Percentiles rank a stretch among this genome's conserved stretches.
phyloP scores from a whole-genome alignment of 2,888 invertebrate species.

The Agonum fuliginosum region DNA sequence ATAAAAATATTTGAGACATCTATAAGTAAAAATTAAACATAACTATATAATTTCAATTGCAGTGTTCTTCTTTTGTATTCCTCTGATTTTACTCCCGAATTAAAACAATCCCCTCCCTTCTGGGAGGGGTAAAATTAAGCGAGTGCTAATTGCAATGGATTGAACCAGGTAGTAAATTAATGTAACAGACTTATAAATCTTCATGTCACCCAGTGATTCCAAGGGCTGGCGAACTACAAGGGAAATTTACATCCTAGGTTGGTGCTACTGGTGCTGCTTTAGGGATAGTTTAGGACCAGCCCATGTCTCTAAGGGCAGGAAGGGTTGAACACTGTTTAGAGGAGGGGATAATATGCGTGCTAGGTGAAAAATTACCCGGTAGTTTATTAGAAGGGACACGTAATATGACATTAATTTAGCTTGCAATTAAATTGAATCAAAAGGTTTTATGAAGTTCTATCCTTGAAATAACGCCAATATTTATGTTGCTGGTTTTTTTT shows the following conservation, averaged over 20 bases:
- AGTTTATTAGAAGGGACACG: slow-evolving; percentile 6
- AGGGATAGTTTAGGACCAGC: slow-evolving; percentile 4
- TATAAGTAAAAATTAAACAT: too few species aligned
- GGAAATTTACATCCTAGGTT: slow-evolving; percentile 7
- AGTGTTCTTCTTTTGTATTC: too few species aligned
- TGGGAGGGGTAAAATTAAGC: slow-evolving; percentile 28
- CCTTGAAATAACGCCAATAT: too few species aligned
- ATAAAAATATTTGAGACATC: too few species aligned
- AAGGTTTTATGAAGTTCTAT: too few species aligned
- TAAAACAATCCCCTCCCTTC: too few species aligned
- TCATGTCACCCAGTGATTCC: slow-evolving; percentile 42
- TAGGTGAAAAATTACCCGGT: slow-evolving; percentile 20
- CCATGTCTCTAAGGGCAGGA: slow-evolving; percentile 29
- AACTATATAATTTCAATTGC: too few species aligned
- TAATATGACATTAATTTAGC: neutral
- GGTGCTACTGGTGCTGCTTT: neutral
- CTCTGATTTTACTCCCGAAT: too few species aligned
- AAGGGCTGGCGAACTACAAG: neutral
- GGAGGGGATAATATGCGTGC: slow-evolving; percentile 22
- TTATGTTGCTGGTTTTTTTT: too few species aligned
- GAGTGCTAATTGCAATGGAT: slow-evolving; percentile 49
- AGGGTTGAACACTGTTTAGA: neutral
- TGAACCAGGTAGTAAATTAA: slow-evolving; percentile 52
- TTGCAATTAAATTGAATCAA: too few species aligned
- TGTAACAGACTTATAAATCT: slow-evolving; percentile 46